A percentile compares a stretch with the other conserved stretches of the same genome.
phyloP scores from a whole-genome alignment of 2,888 invertebrate genomes.

The Brachyptera risi region DNA sequence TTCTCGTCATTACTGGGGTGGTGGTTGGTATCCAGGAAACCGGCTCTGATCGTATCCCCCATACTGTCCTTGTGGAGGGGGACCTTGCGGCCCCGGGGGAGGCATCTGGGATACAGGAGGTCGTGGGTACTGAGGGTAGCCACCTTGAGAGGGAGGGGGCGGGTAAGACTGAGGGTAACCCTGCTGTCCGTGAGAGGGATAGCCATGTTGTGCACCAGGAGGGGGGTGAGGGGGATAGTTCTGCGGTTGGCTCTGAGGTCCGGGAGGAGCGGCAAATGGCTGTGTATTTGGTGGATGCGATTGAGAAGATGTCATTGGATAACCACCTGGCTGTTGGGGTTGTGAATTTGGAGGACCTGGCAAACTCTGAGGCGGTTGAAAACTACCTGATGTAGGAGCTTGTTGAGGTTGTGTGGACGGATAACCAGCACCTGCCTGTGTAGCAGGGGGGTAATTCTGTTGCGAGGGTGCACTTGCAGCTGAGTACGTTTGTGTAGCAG shows the following conservation, averaged over 20 bases:
- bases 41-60: conserved; percentile 58
- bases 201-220: conserved; percentile 34
- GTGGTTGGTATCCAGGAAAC: conserved; percentile 60
- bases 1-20: conserved; percentile 66
- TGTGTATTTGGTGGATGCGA: conserved; percentile 32
- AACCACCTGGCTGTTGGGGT: conserved; percentile 29
- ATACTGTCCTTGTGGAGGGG: conserved; percentile 68
- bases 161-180: conserved; percentile 34
- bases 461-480: conserved; percentile 43
- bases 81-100: conserved; percentile 63
- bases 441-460: conserved; percentile 53
- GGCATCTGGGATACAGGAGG: conserved; percentile 57
- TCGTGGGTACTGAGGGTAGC: conserved; percentile 58
- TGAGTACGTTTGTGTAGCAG: conserved; percentile 55
- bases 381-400: conserved; percentile 31
- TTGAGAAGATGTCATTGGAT: conserved; percentile 30
- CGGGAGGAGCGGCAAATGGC: conserved; percentile 31
- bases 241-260: conserved; percentile 29
- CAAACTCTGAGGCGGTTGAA: conserved; percentile 43
- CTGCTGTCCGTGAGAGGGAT: conserved; percentile 29
- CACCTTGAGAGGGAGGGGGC: conserved; percentile 50
- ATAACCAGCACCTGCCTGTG: conserved; percentile 47
- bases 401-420: conserved; percentile 43
- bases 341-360: conserved; percentile 25
- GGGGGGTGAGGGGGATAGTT: conserved; percentile 35